These are phyloP conservation scores for Apamea monoglypha DNA, from an alignment of 2,888 invertebrate species.

Conservation along the genomic window DNA sequence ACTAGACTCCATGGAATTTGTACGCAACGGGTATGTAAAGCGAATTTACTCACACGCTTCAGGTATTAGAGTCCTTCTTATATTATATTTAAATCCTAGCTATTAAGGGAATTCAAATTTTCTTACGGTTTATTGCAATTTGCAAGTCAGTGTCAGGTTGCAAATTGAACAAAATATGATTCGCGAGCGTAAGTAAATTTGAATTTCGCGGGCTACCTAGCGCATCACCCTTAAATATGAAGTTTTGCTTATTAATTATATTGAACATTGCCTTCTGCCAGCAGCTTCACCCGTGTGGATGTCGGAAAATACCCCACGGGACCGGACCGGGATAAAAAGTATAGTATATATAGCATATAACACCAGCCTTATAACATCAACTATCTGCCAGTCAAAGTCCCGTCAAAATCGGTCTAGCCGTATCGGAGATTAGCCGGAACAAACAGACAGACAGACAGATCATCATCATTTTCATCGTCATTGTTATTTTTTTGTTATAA, in stretches of 20 bases:
- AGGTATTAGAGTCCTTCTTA: not conserved
- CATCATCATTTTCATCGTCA: too few relatives aligned
- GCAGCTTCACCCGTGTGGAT: not conserved
- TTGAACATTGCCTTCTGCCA: not conserved
- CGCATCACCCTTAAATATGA: not conserved
- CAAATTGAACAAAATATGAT: too few relatives aligned
- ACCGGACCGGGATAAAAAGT: not conserved
- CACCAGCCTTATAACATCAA: not conserved
- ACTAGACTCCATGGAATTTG: slow-evolving; percentile 52
- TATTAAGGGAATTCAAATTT: not conserved
- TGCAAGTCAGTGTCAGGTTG: too few relatives aligned
- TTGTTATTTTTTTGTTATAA: not conserved
- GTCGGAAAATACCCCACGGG: too few relatives aligned
- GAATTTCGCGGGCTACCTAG: too few relatives aligned
- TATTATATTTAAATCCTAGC: not conserved
- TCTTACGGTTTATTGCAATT: too few relatives aligned
- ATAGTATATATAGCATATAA: not conserved
- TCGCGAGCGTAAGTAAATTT: too few relatives aligned
- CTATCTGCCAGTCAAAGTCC: not conserved
- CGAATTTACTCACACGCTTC: slow-evolving; percentile 53
- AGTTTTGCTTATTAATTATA: not conserved
- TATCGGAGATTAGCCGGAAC: not conserved
- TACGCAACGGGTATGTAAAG: slow-evolving; percentile 39
- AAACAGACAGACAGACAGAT: not conserved
- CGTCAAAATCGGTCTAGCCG: not conserved